These are phyloP conservation scores for Polypedilum pembai DNA, from an alignment of 1,140 invertebrate species.

Conservation along the genomic window DNA sequence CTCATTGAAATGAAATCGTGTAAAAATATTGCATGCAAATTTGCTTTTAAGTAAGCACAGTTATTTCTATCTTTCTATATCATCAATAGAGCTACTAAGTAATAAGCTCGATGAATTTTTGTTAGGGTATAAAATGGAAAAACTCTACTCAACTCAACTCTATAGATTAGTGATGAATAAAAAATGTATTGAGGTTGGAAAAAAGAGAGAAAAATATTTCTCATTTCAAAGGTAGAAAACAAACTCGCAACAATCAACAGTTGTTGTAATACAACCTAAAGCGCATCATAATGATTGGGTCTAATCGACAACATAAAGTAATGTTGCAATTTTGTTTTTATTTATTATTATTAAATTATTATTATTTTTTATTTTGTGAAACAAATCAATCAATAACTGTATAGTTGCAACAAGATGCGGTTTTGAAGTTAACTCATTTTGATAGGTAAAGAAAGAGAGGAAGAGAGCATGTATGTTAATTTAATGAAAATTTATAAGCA, in stretches of 20 bases:
- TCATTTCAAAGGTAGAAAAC: neutral
- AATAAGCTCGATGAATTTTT: neutral
- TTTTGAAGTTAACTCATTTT: too few species aligned
- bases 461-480: too few species aligned
- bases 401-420: neutral
- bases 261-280: neutral
- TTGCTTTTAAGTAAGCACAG: neutral
- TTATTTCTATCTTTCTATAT: neutral
- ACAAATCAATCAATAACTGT: slow-evolving; percentile 12
- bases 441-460: too few species aligned
- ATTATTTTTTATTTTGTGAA: neutral
- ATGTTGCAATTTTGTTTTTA: neutral
- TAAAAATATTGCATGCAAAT: neutral
- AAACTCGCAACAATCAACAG: neutral
- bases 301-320: neutral
- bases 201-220: neutral
- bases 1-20: too few species aligned
- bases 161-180: too few species aligned
- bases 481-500: too few species aligned
- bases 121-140: too few species aligned
- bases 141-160: too few species aligned
- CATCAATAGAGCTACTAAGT: slow-evolving; percentile 8
- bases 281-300: neutral
- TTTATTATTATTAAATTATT: neutral
- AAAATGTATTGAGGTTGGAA: neutral